Evolutionary conservation across 2,113 vertebrate genomes (phyloP).

Genomic region (Neolamprologus brichardi): DNA sequence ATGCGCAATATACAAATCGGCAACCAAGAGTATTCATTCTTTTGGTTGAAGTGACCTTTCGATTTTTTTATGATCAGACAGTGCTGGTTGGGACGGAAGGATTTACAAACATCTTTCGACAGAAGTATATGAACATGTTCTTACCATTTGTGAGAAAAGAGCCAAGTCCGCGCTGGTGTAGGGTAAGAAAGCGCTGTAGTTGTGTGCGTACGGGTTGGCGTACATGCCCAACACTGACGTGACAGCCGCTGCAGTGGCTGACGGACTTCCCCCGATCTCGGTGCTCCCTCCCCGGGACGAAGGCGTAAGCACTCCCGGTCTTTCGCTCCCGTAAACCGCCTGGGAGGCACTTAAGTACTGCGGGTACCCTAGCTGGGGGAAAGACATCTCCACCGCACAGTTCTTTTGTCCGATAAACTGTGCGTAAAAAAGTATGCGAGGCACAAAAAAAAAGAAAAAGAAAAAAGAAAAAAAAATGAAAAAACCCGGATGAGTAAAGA

Average conservation of each 20-base stretch:
- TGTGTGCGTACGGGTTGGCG: conserved; percentile 88
- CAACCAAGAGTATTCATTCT: background rate
- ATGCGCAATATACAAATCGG: background rate
- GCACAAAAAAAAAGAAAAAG: background rate
- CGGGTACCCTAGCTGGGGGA: conserved; percentile 93
- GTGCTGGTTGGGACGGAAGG: background rate
- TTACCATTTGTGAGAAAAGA: conserved; percentile 98
- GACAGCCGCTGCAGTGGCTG: conserved; percentile 79
- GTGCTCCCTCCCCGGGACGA: conserved; percentile 82
- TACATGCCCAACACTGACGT: conserved; percentile 93
- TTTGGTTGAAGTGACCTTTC: background rate
- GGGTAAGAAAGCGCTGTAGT: conserved; percentile 95
- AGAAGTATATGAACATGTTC: conserved; percentile 1
- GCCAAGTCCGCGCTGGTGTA: conserved; percentile 91
- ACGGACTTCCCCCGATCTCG: conserved; percentile 81
- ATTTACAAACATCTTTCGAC: background rate
- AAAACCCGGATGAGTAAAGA: conserved; percentile 24
- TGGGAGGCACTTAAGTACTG: conserved; percentile 91
- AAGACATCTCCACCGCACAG: conserved; percentile 84
- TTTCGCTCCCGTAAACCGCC: conserved; percentile 86
- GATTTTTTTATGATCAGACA: background rate
- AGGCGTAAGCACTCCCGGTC: conserved; percentile 81
- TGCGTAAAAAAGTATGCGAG: conserved; percentile 12
- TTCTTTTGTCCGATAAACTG: conserved; percentile 43
- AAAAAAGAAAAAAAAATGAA: background rate